These are phyloP conservation scores for Hemicordylus capensis DNA, from an alignment of 2,113 vertebrate species.

Conservation along the genomic window DNA sequence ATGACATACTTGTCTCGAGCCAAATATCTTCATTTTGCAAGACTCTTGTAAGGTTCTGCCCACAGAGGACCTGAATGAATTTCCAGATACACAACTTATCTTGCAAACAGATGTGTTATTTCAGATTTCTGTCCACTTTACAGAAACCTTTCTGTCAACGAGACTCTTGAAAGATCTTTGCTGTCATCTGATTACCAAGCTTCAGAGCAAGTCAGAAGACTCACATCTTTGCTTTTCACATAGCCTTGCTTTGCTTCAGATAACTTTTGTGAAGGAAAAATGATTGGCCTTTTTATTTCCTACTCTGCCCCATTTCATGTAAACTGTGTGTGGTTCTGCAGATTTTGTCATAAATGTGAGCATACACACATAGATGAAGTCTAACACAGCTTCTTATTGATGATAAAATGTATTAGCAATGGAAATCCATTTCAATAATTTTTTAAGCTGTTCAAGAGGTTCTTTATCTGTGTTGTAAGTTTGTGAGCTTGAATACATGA, in stretches of 20 bases:
- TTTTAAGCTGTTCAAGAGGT: slow-evolving; percentile 26
- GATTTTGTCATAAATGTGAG: neutral
- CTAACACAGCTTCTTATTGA: neutral
- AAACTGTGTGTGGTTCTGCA: too few species aligned
- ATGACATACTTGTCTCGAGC: neutral
- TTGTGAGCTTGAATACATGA: neutral
- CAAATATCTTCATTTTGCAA: slow-evolving; percentile 19
- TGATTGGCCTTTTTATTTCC: neutral
- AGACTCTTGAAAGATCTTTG: neutral
- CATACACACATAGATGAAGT: neutral
- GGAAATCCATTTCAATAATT: neutral
- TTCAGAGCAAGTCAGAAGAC: neutral
- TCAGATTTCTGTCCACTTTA: neutral
- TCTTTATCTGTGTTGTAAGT: neutral
- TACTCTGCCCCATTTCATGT: neutral
- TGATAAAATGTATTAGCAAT: neutral
- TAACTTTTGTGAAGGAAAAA: neutral
- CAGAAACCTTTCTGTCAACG: neutral
- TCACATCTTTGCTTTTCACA: neutral
- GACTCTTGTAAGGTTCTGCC: neutral
- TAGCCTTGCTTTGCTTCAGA: neutral
- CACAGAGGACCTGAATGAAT: neutral
- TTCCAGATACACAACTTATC: slow-evolving; percentile 8
- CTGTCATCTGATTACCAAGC: neutral
- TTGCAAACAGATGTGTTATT: neutral